Percentiles rank a stretch among this genome's conserved stretches.
phyloP scores from a whole-genome alignment of 2,113 vertebrate species.

The Pogonocichla stellata region DNA sequence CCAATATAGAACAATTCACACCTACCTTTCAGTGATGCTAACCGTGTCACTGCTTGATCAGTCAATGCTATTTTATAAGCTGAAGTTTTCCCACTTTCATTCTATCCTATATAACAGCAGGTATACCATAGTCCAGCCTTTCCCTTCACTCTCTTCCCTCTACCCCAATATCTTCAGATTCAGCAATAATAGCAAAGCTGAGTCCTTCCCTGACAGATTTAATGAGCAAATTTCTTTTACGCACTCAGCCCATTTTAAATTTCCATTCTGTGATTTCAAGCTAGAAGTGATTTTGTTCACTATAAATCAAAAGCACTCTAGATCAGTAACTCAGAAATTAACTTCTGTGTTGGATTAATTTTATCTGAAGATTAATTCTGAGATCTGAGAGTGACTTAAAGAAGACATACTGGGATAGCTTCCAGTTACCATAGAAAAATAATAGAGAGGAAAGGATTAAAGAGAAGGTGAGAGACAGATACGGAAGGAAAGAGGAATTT shows the following conservation, averaged over 20 bases:
- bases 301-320: not conserved
- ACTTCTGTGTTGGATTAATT: not conserved
- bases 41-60: not conserved
- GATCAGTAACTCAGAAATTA: not conserved
- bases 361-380: not conserved
- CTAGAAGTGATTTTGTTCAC: not conserved
- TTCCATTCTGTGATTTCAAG: not conserved
- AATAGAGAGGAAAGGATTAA: not conserved
- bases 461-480: not conserved
- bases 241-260: not conserved
- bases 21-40: not conserved
- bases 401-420: not conserved
- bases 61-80: not conserved
- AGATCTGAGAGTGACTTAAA: not conserved
- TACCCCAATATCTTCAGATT: not conserved
- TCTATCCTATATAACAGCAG: not conserved
- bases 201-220: not conserved
- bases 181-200: not conserved
- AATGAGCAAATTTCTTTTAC: not conserved
- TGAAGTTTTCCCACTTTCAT: not conserved
- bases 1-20: rapidly evolving
- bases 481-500: not conserved
- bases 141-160: not conserved
- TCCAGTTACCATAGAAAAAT: not conserved
- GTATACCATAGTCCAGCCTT: not conserved